Conservation (phyloP, 2,797 vertebrate genomes). For the Phaenicophaeus curvirostris region DNA sequence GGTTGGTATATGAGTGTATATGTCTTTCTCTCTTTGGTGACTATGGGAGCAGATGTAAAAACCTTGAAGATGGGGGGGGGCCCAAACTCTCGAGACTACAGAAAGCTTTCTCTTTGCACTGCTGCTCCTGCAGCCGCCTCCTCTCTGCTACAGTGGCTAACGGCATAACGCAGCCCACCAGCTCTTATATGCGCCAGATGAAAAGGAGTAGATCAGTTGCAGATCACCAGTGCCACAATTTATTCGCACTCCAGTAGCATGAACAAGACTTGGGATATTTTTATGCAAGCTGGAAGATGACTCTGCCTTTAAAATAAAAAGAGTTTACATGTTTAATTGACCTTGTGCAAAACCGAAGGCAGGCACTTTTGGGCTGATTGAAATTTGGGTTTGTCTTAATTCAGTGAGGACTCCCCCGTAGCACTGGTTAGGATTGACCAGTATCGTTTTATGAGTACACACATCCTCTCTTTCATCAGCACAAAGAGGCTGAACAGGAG, state of each 20-base stretch:
- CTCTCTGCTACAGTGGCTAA: background rate
- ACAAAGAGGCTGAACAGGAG: background rate
- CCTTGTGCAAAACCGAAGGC: background rate
- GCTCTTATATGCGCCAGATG: accelerated
- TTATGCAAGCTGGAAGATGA: background rate
- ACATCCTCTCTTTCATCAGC: background rate
- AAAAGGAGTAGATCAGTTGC: background rate
- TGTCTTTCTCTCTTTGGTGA: constrained; percentile 5
- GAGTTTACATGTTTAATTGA: background rate
- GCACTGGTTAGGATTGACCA: background rate
- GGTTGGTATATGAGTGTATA: background rate
- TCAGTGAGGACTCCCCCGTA: background rate
- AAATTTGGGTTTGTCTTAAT: background rate
- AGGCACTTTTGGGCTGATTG: background rate
- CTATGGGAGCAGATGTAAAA: constrained; percentile 9
- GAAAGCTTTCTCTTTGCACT: background rate
- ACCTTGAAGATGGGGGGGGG: background rate
- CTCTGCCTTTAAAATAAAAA: background rate
- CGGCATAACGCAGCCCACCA: background rate
- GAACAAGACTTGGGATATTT: background rate
- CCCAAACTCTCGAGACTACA: background rate
- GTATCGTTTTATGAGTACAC: background rate
- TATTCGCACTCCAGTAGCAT: accelerated
- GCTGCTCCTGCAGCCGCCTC: background rate
- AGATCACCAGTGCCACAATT: accelerated